These are phyloP conservation scores for Macrophya annulata DNA, from an alignment of 2,888 invertebrate species.

Conservation along the genomic window DNA sequence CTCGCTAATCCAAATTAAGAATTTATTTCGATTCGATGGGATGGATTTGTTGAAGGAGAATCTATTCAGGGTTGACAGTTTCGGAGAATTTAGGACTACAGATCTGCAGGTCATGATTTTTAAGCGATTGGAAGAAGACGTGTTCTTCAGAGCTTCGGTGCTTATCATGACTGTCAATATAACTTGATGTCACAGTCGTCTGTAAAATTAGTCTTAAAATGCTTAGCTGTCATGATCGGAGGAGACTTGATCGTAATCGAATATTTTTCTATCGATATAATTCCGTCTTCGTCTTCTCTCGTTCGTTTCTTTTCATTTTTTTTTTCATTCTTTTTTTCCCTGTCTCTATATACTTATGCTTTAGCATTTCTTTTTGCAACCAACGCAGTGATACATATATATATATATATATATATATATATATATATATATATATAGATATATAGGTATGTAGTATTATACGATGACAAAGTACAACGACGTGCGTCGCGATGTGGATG, in stretches of 20 bases:
- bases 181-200: neutral
- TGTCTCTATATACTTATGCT: neutral
- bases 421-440: too few relatives aligned
- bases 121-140: neutral
- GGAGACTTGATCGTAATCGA: neutral
- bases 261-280: neutral
- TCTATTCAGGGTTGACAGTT: constrained; percentile 20
- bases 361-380: neutral
- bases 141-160: neutral
- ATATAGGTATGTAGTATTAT: too few relatives aligned
- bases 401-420: neutral
- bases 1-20: too few relatives aligned
- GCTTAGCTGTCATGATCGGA: neutral
- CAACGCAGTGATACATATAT: neutral
- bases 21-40: neutral
- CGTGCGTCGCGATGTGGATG: constrained; percentile 12
- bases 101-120: constrained; percentile 41
- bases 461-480: constrained; percentile 22
- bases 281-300: neutral
- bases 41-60: neutral
- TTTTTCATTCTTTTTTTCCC: neutral
- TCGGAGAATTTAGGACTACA: neutral
- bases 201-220: neutral
- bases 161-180: neutral
- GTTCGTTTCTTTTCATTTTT: neutral